These are phyloP conservation scores for Prinia subflava DNA, from an alignment of 2,113 vertebrate genomes.

Conservation along the genomic window DNA sequence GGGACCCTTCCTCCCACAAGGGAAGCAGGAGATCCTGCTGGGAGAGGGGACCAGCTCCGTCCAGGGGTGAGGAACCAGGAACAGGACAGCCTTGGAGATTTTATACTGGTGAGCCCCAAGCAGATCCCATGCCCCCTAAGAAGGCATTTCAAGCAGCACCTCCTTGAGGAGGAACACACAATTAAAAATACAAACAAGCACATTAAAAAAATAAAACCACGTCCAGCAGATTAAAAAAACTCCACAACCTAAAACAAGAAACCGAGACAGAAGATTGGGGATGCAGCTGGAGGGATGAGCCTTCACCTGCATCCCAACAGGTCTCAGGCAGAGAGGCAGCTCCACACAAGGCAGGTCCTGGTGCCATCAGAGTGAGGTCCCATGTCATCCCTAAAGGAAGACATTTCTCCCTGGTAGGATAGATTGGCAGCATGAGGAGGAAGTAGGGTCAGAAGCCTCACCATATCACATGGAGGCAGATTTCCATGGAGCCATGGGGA, in stretches of 20 bases:
- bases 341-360: neutral
- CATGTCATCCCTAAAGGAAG: neutral
- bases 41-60: neutral
- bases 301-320: neutral
- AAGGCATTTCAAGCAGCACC: conserved; percentile 13
- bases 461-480: neutral
- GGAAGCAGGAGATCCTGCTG: neutral
- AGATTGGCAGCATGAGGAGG: neutral
- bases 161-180: neutral
- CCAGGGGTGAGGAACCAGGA: neutral
- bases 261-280: neutral
- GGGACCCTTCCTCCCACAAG: neutral
- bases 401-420: neutral
- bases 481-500: neutral
- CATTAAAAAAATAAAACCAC: conserved; percentile 43
- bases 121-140: neutral
- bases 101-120: neutral
- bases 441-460: neutral
- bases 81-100: neutral
- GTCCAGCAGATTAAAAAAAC: conserved; percentile 1
- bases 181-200: neutral
- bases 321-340: neutral
- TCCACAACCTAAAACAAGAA: neutral
- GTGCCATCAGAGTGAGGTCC: neutral
- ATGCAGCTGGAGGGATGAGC: neutral